A percentile compares a stretch with the other conserved stretches of the same genome.
Evolutionary conservation across 1,140 invertebrate species (phyloP).

Genomic region (Caenorhabditis latens): DNA sequence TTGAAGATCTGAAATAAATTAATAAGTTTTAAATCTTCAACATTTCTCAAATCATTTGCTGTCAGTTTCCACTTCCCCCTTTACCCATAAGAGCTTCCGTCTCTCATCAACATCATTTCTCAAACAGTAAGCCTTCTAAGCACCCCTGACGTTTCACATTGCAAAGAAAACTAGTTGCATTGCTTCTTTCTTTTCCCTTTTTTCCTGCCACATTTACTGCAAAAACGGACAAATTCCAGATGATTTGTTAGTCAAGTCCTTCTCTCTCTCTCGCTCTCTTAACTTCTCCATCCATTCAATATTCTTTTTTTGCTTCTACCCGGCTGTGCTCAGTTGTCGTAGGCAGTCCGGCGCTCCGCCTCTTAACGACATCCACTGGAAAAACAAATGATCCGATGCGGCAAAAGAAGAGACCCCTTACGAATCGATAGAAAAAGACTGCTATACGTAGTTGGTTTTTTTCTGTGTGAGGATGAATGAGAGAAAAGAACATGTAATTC

Average conservation of each 20-base stretch:
- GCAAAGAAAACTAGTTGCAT: neutral
- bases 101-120: constrained; percentile 29
- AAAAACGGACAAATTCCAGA: constrained; percentile 48
- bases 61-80: neutral
- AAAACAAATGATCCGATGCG: constrained; percentile 48
- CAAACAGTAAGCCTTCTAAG: constrained; percentile 1
- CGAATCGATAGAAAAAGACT: constrained; percentile 35
- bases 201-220: constrained; percentile 22
- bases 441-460: constrained; percentile 21
- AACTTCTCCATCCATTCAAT: no score
- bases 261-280: constrained; percentile 1
- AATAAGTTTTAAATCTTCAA: neutral
- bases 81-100: neutral
- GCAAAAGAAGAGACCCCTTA: constrained; percentile 10
- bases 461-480: neutral
- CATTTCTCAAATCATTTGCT: neutral
- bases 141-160: neutral
- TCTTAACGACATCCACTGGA: constrained; percentile 42
- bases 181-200: neutral
- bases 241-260: constrained; percentile 54
- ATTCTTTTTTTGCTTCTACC: neutral
- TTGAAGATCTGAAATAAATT: constrained; percentile 62
- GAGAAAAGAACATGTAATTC: constrained; percentile 46
- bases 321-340: constrained; percentile 25
- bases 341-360: constrained; percentile 1